Base-by-base conservation (phyloP, 1,140 invertebrate genomes). In the Calephelis nemesis region DNA sequence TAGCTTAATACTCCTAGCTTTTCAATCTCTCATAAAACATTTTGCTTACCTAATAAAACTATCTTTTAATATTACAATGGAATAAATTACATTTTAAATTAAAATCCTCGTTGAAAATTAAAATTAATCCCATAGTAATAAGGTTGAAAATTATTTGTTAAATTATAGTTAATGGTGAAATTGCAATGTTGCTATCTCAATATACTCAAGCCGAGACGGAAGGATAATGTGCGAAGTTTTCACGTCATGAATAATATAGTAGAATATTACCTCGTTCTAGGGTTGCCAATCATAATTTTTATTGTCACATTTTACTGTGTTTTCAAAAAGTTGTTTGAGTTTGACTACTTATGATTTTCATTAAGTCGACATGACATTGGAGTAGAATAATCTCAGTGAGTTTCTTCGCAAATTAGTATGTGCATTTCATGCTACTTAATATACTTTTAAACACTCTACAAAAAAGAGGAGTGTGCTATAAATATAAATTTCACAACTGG, bases 161-260 rank as follows among this genome's bases (percentile, higher is more conserved):
- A 58, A 58, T 58, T 30, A 8, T 11, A 58, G n/a, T 13, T 19
- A 65, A 42, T 66, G 15, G 11, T 15, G 42, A 66, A 66, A 66
- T 54, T 58, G 65, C 50, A 54, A 66, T 58, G 50, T 47, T 45
- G 30, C 70, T 52, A 40, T 58, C 54, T 58, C 54, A 68, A 68
- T 65, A 48, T 52, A 68, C 47, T 58, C 63, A 49, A 54, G 67
- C 60, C 40, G 47, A 47, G 62, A 54, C 52, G n/a, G 49, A 62
- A 49, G 66, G 72, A 67, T 74, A 74, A 74, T 74, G 72, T 45
- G 47, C 63, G 47, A 70, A 74, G 63, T 74, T 70, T 70, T 68
- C 66, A 70, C 42, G 67, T 49, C 69, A 68, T 68, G 69, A 70
- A 70, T 70, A 72, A 70, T 73, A 65, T 68, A 67, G 62, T 62